Evolutionary conservation across 1,140 invertebrate species (phyloP).

Genomic region (Heliconius nattereri): DNA sequence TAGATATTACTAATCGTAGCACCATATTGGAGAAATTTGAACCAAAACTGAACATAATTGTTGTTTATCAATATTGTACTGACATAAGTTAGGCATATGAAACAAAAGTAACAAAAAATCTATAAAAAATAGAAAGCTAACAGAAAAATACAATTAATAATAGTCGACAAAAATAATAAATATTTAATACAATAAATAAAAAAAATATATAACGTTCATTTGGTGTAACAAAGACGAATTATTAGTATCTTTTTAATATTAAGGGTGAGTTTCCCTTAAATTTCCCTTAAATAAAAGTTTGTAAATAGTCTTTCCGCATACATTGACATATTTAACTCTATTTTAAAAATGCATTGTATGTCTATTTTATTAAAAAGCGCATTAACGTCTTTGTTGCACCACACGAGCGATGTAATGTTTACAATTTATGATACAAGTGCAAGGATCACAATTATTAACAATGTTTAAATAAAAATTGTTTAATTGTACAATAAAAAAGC

Average conservation of each 20-base stretch:
- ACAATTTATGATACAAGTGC: not conserved
- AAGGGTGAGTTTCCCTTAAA: too few species aligned
- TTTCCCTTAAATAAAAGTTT: too few species aligned
- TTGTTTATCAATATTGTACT: not conserved
- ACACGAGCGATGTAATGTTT: not conserved
- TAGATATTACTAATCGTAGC: conserved; percentile 6
- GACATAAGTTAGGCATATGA: not conserved
- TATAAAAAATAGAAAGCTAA: not conserved
- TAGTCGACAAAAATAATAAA: not conserved
- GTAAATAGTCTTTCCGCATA: too few species aligned
- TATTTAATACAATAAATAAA: not conserved
- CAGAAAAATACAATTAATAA: not conserved
- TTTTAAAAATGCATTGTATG: too few species aligned
- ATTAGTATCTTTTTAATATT: too few species aligned
- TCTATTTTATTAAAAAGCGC: too few species aligned
- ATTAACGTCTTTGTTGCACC: too few species aligned
- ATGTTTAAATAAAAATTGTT: conserved; percentile 23
- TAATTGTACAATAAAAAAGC: not conserved
- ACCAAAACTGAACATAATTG: not conserved
- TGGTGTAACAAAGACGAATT: too few species aligned
- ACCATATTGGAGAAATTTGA: conserved; percentile 6
- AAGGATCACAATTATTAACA: conserved; percentile 23
- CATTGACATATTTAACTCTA: too few species aligned
- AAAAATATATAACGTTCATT: not conserved
- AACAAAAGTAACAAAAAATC: not conserved